Conservation (phyloP, 2,113 vertebrate genomes). For the Entelurus aequoreus region DNA sequence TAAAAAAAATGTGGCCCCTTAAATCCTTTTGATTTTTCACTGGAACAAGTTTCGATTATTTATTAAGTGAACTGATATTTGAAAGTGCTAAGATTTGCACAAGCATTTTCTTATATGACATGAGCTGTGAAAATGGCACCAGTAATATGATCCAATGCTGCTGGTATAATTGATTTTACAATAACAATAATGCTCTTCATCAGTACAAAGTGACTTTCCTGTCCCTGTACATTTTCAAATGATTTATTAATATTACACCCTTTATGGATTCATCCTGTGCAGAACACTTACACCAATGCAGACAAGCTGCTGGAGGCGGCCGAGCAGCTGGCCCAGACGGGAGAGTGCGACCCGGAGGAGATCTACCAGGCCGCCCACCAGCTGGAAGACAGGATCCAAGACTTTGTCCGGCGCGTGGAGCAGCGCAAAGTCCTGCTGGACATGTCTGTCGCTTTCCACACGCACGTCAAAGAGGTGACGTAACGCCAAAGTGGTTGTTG, state of each 20-base stretch:
- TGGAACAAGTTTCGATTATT: no score
- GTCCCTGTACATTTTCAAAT: constrained; percentile 13
- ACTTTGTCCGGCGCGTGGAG: constrained; percentile 95
- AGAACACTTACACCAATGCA: constrained; percentile 98
- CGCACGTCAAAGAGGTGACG: constrained; percentile 92
- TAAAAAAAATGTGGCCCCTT: no score
- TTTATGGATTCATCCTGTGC: constrained; percentile 1
- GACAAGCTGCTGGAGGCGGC: constrained; percentile 96
- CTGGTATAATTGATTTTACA: neutral
- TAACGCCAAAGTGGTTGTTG: constrained; percentile 44
- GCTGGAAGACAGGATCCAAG: constrained; percentile 95
- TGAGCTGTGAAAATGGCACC: no score
- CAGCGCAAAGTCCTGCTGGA: constrained; percentile 96
- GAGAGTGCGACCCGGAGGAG: constrained; percentile 97
- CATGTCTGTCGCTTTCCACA: constrained; percentile 99
- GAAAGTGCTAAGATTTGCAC: no score
- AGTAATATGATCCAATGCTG: neutral
- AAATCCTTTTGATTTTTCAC: no score
- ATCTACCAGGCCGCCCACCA: constrained; percentile 98
- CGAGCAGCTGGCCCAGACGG: constrained; percentile 96
- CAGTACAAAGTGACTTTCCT: constrained; percentile 11
- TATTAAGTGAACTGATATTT: no score
- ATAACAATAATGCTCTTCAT: neutral
- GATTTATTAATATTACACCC: neutral
- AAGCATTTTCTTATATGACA: no score